phyloP scores from a whole-genome alignment of 1,140 invertebrate genomes.

The Solen grandis region DNA sequence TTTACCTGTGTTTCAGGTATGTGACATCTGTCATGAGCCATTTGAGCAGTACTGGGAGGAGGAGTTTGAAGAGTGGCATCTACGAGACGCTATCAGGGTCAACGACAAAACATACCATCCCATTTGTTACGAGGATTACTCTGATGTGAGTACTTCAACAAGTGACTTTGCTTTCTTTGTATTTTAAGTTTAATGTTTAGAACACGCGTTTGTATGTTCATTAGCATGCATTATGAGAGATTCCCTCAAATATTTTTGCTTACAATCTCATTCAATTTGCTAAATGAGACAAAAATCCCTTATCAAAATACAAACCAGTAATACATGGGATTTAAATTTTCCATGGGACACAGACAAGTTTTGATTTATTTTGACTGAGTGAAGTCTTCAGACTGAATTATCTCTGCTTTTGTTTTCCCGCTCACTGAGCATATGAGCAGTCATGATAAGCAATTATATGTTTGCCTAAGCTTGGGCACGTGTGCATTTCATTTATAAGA shows the following conservation, averaged over 20 bases:
- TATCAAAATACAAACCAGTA: background rate
- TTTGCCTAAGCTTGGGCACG: no score
- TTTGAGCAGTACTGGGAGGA: conserved; percentile 98
- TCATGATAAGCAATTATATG: no score
- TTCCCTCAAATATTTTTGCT: background rate
- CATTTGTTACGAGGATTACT: conserved; percentile 92
- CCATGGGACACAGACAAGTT: no score
- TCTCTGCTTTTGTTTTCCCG: no score
- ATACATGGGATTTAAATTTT: no score
- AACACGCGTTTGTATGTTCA: background rate
- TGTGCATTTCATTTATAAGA: no score
- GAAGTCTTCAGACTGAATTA: no score
- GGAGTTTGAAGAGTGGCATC: conserved; percentile 97
- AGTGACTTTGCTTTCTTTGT: background rate
- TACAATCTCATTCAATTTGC: background rate
- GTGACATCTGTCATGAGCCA: conserved; percentile 93
- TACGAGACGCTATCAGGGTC: conserved; percentile 89
- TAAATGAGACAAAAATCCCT: background rate
- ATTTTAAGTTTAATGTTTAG: background rate
- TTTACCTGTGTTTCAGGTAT: conserved; percentile 81
- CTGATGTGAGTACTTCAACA: conserved; percentile 84
- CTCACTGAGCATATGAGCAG: no score
- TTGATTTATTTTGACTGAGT: no score
- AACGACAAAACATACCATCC: conserved; percentile 94
- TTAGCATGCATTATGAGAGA: background rate